Conservation (phyloP, 1,140 invertebrate genomes). For the Phymorhynchus buccinoides region DNA sequence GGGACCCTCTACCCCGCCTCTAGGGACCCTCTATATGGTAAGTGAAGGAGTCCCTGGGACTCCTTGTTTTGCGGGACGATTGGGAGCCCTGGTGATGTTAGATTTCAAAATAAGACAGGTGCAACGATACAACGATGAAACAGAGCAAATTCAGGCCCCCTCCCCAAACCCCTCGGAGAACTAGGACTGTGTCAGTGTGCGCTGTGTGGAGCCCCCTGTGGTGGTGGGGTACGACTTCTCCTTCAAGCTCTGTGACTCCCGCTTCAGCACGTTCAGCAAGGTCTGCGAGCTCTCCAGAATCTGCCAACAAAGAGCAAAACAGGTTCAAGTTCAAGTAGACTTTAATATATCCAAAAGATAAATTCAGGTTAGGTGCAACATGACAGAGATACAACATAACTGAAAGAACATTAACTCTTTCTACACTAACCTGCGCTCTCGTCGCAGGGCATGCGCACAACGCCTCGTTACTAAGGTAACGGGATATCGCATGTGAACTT, state of each 20-base stretch:
- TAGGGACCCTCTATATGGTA: too few relatives aligned
- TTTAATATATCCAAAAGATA: too few relatives aligned
- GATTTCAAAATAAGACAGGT: too few relatives aligned
- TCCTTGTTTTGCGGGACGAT: too few relatives aligned
- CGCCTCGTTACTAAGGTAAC: too few relatives aligned
- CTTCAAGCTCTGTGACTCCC: constrained; percentile 66
- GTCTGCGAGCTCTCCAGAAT: constrained; percentile 74
- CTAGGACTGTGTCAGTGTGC: constrained; percentile 39
- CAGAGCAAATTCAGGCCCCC: background rate
- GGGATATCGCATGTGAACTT: too few relatives aligned
- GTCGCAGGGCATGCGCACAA: too few relatives aligned
- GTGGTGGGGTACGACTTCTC: constrained; percentile 55
- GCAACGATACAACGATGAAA: too few relatives aligned
- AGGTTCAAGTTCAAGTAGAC: background rate
- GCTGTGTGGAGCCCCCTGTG: constrained; percentile 32
- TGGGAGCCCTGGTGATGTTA: too few relatives aligned
- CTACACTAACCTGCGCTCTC: background rate
- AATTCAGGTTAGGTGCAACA: too few relatives aligned
- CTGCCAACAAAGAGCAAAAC: constrained; percentile 58
- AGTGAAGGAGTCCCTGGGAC: too few relatives aligned
- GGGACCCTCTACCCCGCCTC: too few relatives aligned
- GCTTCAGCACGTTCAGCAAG: constrained; percentile 71
- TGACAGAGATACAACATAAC: background rate
- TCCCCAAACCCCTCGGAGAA: background rate
- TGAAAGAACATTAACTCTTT: background rate